Evolutionary conservation across 1,140 invertebrate genomes (phyloP).

Genomic region (Orchestia grillus): DNA sequence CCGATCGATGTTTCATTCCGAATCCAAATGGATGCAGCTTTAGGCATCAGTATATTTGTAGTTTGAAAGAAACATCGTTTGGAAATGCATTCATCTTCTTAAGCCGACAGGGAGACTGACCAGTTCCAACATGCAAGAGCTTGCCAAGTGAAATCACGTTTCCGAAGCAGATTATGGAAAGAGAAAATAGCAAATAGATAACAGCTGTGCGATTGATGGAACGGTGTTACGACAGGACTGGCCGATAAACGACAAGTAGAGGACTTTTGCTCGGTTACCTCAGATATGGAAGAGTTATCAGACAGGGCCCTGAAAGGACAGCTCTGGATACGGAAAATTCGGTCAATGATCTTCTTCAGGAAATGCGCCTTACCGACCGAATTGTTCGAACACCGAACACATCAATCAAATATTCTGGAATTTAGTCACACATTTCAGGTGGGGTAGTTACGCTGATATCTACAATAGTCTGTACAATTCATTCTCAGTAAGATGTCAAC

Average conservation of each 20-base stretch:
- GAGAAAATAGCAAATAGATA: slow-evolving; percentile 54
- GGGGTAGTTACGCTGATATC: not conserved
- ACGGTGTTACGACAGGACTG: slow-evolving; percentile 35
- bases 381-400: not conserved
- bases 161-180: slow-evolving; percentile 43
- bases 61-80: slow-evolving; percentile 48
- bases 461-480: not conserved
- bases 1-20: slow-evolving; percentile 51
- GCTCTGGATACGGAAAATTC: not conserved
- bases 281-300: slow-evolving; percentile 48
- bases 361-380: not conserved
- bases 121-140: not conserved
- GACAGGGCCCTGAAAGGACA: not conserved
- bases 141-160: slow-evolving; percentile 48
- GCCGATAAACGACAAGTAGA: slow-evolving; percentile 51
- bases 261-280: slow-evolving; percentile 55
- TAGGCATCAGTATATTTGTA: slow-evolving; percentile 42
- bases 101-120: slow-evolving; percentile 36
- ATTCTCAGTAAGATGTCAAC: no score
- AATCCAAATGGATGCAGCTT: slow-evolving; percentile 48
- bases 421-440: not conserved
- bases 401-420: not conserved
- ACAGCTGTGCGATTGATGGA: slow-evolving; percentile 56
- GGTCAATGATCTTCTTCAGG: slow-evolving; percentile 14
- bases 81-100: slow-evolving; percentile 50